These are phyloP conservation scores for Larimichthys polyactis DNA, from an alignment of 2,113 vertebrate species.

Conservation along the genomic window DNA sequence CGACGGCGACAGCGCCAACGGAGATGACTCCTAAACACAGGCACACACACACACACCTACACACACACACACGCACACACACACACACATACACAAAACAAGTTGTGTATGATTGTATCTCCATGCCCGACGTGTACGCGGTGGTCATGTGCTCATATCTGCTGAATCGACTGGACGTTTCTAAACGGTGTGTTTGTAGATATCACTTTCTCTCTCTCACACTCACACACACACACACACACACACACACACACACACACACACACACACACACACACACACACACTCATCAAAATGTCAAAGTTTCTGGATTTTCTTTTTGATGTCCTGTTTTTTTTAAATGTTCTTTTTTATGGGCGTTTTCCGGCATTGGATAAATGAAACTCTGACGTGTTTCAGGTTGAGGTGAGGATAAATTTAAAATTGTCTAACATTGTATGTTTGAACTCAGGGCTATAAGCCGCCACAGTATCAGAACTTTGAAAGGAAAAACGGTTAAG, in stretches of 20 bases:
- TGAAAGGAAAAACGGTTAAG: not conserved
- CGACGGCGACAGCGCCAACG: conserved; percentile 76
- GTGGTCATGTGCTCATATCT: conserved; percentile 28
- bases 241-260: not conserved
- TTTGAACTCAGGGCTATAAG: conserved; percentile 5
- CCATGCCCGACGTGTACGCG: conserved; percentile 25
- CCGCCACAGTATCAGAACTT: not conserved
- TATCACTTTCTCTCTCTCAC: conserved; percentile 11
- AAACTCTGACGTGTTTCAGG: not conserved
- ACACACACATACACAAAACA: conserved; percentile 11
- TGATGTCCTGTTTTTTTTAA: not conserved
- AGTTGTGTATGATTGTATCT: conserved; percentile 29
- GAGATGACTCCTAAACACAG: conserved; percentile 70
- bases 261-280: not conserved
- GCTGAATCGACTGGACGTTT: conserved; percentile 42
- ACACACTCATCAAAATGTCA: conserved; percentile 10
- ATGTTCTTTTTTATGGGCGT: not conserved
- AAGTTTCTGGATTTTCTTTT: conserved; percentile 25
- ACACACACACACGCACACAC: not conserved
- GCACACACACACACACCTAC: not conserved
- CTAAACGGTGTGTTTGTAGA: conserved; percentile 34
- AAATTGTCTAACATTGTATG: not conserved
- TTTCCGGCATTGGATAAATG: conserved; percentile 8
- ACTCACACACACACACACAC: not conserved
- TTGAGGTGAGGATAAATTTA: not conserved